These are phyloP conservation scores for Brotula barbata DNA, from an alignment of 2,797 vertebrate genomes.

Conservation along the genomic window DNA sequence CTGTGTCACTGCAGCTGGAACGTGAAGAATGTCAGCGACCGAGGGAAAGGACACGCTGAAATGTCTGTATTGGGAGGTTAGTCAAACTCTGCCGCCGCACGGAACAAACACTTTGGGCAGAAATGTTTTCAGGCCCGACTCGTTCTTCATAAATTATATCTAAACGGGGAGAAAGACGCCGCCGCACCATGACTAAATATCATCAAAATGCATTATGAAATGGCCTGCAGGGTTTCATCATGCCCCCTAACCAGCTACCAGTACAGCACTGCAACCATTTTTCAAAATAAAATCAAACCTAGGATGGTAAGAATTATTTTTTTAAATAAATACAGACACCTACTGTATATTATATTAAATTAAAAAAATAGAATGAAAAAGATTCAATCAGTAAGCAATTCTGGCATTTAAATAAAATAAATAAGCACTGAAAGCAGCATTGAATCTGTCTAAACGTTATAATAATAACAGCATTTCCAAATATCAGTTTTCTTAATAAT, in stretches of 20 bases:
- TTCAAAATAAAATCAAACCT: no score
- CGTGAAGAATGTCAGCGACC: conserved; percentile 61
- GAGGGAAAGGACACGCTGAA: conserved; percentile 50
- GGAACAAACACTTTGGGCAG: conserved; percentile 51
- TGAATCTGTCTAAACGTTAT: no score
- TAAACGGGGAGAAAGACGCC: conserved; percentile 39
- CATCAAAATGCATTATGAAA: background rate
- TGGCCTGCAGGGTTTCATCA: background rate
- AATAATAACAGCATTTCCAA: no score
- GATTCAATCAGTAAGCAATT: no score
- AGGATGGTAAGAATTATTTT: no score
- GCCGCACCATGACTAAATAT: conserved; percentile 6
- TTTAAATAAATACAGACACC: no score
- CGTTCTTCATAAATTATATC: conserved; percentile 26
- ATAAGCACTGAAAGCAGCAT: no score
- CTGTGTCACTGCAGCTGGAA: conserved; percentile 56
- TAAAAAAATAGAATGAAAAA: no score
- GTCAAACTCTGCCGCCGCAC: conserved; percentile 49
- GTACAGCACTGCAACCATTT: background rate
- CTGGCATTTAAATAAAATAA: no score
- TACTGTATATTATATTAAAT: background rate
- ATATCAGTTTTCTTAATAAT: no score
- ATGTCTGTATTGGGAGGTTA: conserved; percentile 46
- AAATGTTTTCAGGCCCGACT: conserved; percentile 47
- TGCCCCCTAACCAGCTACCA: background rate